Evolutionary conservation across 2,888 invertebrate species (phyloP).

Genomic region (Melangyna quadrimaculata): DNA sequence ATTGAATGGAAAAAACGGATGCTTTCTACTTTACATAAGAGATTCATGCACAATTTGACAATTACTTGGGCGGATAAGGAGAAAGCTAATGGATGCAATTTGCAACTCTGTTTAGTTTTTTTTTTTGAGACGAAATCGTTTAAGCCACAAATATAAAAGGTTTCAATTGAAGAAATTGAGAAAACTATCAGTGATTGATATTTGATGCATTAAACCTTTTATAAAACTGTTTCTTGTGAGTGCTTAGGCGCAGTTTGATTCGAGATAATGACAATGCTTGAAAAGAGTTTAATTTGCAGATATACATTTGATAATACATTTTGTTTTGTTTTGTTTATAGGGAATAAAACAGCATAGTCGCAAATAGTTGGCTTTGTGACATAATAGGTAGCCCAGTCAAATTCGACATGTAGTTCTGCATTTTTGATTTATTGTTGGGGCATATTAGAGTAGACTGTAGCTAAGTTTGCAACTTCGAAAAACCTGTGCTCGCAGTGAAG

Average conservation of each 20-base stretch:
- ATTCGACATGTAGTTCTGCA: too few species aligned
- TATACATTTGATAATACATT: background rate
- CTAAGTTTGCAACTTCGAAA: too few species aligned
- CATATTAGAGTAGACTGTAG: too few species aligned
- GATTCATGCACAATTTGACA: constrained; percentile 24
- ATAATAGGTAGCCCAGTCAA: too few species aligned
- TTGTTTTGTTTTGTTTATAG: background rate
- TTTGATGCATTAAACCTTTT: background rate
- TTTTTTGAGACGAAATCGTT: background rate
- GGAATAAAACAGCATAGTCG: too few species aligned
- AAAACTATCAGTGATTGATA: constrained; percentile 2
- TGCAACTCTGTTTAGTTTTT: background rate
- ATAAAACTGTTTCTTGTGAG: background rate
- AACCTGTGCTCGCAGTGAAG: too few species aligned
- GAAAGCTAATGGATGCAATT: background rate
- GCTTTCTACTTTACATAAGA: constrained; percentile 18
- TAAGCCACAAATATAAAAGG: background rate
- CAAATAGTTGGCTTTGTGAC: too few species aligned
- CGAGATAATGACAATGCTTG: background rate
- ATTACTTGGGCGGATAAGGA: background rate
- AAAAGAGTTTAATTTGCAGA: background rate
- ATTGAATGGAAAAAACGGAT: constrained; percentile 21
- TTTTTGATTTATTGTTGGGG: too few species aligned
- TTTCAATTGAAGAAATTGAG: constrained; percentile 4
- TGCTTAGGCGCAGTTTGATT: background rate